Evolutionary conservation across 1,140 invertebrate genomes (phyloP).

Genomic region (Zaprionus nigranus): DNA sequence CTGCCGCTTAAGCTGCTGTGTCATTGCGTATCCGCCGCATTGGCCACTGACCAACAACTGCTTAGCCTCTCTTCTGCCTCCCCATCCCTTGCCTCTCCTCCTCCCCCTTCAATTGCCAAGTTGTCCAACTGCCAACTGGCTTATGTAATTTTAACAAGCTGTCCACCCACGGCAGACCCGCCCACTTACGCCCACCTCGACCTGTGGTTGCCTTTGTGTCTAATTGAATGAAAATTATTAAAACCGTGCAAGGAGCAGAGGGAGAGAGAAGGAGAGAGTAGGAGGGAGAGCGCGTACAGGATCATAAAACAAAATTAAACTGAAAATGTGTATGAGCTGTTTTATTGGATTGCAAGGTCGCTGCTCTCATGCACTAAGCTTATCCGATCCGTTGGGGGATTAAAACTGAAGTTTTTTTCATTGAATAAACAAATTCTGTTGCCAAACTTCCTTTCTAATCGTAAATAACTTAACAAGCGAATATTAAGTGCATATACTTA

Average conservation of each 20-base stretch:
- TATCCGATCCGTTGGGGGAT: background rate
- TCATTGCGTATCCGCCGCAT: constrained; percentile 42
- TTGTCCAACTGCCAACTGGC: constrained; percentile 12
- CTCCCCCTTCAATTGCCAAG: background rate
- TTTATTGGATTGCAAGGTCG: constrained; percentile 1
- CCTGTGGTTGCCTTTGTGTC: constrained; percentile 14
- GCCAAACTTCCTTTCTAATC: background rate
- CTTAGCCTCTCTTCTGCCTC: background rate
- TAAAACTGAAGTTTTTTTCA: background rate
- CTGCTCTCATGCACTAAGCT: background rate
- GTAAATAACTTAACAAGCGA: no score
- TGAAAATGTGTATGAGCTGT: background rate
- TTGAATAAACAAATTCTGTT: background rate
- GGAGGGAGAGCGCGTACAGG: no score
- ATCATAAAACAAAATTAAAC: constrained; percentile 4
- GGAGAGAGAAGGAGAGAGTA: background rate
- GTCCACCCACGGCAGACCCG: background rate
- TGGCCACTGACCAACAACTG: constrained; percentile 17
- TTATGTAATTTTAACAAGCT: constrained; percentile 46
- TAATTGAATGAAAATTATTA: constrained; percentile 26
- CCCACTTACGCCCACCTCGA: background rate
- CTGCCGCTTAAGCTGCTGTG: constrained; percentile 36
- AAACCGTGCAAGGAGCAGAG: background rate
- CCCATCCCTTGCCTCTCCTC: no score
- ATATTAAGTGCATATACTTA: no score